phyloP scores from a whole-genome alignment of 2,888 invertebrate genomes.

The Calliopum simillimum region DNA sequence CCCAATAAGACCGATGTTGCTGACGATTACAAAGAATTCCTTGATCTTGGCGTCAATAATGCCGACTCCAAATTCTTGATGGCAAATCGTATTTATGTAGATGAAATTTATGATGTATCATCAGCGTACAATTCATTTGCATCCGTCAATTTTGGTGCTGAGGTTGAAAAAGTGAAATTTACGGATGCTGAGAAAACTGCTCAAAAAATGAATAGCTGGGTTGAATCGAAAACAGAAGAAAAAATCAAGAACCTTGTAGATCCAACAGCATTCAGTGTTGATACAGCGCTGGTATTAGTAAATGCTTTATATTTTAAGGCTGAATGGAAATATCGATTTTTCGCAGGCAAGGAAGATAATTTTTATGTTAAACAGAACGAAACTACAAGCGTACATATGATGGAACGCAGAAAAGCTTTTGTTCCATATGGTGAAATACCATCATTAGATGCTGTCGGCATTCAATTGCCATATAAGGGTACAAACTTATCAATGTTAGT shows the following conservation, averaged over 20 bases:
- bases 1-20: slow-evolving; percentile 43
- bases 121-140: slow-evolving; percentile 39
- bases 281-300: slow-evolving; percentile 38
- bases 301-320: slow-evolving; percentile 45
- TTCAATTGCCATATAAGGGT: slow-evolving; percentile 79
- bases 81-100: slow-evolving; percentile 43
- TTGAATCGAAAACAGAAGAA: slow-evolving; percentile 40
- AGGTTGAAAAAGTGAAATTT: slow-evolving; percentile 41
- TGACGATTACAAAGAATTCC: slow-evolving; percentile 42
- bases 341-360: slow-evolving; percentile 79
- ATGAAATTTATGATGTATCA: slow-evolving; percentile 31
- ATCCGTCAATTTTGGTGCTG: slow-evolving; percentile 37
- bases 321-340: slow-evolving; percentile 41
- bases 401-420: slow-evolving; percentile 72
- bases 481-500: slow-evolving; percentile 78
- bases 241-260: slow-evolving; percentile 39
- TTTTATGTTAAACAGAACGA: slow-evolving; percentile 75
- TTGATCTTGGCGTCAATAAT: slow-evolving; percentile 34
- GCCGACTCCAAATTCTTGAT: slow-evolving; percentile 70
- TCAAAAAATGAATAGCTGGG: slow-evolving; percentile 61
- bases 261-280: slow-evolving; percentile 28
- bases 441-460: slow-evolving; percentile 69
- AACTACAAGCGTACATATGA: slow-evolving; percentile 68
- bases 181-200: slow-evolving; percentile 66
- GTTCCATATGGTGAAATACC: slow-evolving; percentile 67